Conservation (phyloP, 2,888 invertebrate species). For the Aphodius granarius region DNA sequence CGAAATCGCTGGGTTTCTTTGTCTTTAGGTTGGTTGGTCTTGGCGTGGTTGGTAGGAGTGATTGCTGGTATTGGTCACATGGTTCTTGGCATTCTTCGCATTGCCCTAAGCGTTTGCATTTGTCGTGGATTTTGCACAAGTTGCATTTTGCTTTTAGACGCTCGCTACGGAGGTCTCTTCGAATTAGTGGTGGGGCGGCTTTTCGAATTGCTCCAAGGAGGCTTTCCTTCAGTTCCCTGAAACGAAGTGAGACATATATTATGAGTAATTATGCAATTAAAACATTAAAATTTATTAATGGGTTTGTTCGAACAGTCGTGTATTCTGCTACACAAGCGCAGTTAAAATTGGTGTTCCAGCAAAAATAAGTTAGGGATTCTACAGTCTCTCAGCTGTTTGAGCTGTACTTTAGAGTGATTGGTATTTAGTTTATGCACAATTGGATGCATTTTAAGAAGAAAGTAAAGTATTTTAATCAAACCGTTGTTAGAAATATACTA, state of each 20-base stretch:
- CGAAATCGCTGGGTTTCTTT: slow-evolving; percentile 4
- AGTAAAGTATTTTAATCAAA: no score
- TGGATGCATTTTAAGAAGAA: no score
- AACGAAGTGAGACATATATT: background rate
- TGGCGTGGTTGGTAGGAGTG: background rate
- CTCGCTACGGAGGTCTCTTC: slow-evolving; percentile 19
- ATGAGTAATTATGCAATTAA: background rate
- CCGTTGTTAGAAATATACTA: no score
- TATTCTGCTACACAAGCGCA: no score
- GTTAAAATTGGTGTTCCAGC: no score
- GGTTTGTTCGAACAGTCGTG: no score
- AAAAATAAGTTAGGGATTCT: no score
- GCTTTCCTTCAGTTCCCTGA: background rate
- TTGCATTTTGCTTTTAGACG: slow-evolving; percentile 30
- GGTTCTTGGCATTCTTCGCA: slow-evolving; percentile 31
- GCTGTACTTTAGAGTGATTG: no score
- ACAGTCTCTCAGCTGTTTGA: no score
- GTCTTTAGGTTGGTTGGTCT: background rate
- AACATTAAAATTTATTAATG: no score
- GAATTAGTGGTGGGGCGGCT: slow-evolving; percentile 13
- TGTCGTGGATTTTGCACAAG: slow-evolving; percentile 21
- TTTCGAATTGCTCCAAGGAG: background rate
- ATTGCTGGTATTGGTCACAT: slow-evolving; percentile 26
- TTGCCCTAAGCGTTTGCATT: slow-evolving; percentile 30
- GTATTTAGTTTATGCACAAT: no score